Evolutionary conservation across 2,797 vertebrate species (phyloP).

Genomic region (Miichthys miiuy): DNA sequence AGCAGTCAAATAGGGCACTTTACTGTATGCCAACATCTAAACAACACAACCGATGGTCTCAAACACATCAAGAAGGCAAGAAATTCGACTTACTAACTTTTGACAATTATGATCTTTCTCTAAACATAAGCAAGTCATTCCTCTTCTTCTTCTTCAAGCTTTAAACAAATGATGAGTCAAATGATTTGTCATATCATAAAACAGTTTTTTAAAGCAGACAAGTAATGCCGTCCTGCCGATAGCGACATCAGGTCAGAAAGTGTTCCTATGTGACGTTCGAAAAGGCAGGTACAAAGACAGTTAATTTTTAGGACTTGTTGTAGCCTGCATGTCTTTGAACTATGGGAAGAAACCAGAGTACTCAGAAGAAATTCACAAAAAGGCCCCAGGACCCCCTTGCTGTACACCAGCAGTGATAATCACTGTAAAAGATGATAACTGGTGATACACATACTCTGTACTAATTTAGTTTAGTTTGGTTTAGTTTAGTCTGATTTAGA

Average conservation of each 20-base stretch:
- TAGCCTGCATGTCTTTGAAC: not conserved
- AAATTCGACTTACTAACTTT: too few species aligned
- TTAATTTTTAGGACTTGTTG: not conserved
- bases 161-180: not conserved
- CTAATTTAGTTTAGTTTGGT: not conserved
- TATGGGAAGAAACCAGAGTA: not conserved
- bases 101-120: not conserved
- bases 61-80: too few species aligned
- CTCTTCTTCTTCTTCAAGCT: too few species aligned
- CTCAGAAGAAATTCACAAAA: not conserved
- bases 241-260: not conserved
- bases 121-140: not conserved
- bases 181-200: not conserved
- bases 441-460: not conserved
- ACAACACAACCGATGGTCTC: too few species aligned
- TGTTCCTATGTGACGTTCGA: too few species aligned
- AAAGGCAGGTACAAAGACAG: not conserved
- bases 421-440: not conserved
- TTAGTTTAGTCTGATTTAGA: not conserved
- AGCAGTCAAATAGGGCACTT: too few species aligned
- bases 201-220: not conserved
- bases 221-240: too few species aligned
- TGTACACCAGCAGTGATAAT: not conserved
- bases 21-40: too few species aligned
- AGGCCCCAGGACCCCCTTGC: not conserved